Evolutionary conservation across 2,113 vertebrate genomes (phyloP), one percentile per base, ranked within the genome.

Genomic region (Nibea albiflora): DNA sequence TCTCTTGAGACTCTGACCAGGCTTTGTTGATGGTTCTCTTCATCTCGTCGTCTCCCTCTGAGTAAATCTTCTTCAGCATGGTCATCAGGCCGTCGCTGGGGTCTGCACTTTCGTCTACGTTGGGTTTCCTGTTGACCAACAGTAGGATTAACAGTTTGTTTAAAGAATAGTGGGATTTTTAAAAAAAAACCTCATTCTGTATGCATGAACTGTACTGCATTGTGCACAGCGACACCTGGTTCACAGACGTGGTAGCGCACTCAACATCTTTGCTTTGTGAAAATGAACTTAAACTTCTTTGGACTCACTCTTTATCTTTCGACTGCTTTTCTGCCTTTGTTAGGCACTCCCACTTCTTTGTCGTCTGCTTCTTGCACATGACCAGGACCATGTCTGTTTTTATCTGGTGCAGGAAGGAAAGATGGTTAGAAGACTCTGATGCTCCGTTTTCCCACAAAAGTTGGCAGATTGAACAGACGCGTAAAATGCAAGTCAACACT

Each of bases 21-120:
- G 98, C 98, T 94, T 99, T 99, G 93, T 98, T 99, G 94, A 99
- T 97, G 63, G 97, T 98, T 89, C 98, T 96, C 84, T 98, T 99
- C 97, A 98, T 99, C 35, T 99, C 98, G 28, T 99, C 98, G 11
- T 99, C 97, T 53, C 98, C 98, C 12, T 99, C 98, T 0, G 96
- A 94, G 54, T 99, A 99, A 80, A 99, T 98, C 94, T 99, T 98
- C 87, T 98, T 99, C 71, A 99, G 88, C 90, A 99, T 96, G 91
- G 82, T 98, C 98, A 99, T 99, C 44, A 99, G 92, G 46, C 98
- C 98, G 0, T 98, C 97, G 24, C 96, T 95, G 22, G 98, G 97
- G 81, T 99, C 98, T 53, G 96, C 88, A 11, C 95, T 97, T 10
- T 92, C 93, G 22, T 98, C 96, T 0, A 76, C 3, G 11, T 0